phyloP scores from a whole-genome alignment of 2,113 vertebrate genomes.

The Thalassoma bifasciatum region DNA sequence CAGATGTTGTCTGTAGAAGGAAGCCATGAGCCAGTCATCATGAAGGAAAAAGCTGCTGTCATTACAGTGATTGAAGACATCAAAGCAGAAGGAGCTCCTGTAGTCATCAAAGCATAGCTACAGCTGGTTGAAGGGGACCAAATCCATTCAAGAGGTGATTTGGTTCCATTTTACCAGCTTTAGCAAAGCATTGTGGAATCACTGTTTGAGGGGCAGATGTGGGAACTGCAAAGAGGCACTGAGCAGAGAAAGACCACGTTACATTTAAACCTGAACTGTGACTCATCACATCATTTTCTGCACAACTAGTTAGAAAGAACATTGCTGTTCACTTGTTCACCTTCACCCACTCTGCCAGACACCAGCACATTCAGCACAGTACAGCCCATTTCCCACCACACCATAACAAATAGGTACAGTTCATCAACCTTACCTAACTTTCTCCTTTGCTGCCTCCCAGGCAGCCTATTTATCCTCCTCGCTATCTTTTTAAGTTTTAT shows the following conservation, averaged over 20 bases:
- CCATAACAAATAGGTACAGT: conserved; percentile 55
- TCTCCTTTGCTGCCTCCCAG: conserved; percentile 58
- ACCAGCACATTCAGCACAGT: conserved; percentile 45
- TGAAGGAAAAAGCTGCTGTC: conserved; percentile 28
- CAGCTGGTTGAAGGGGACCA: conserved; percentile 99
- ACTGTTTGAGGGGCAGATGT: conserved; percentile 32
- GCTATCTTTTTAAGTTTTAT: conserved; percentile 68
- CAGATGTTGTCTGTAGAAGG: conserved; percentile 29
- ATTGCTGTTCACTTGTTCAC: conserved; percentile 14
- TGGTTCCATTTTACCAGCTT: conserved; percentile 99
- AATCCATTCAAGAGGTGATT: conserved; percentile 99
- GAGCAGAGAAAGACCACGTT: conserved; percentile 10
- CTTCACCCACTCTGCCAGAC: conserved; percentile 43
- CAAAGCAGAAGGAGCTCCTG: conserved; percentile 51
- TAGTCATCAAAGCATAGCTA: conserved; percentile 98
- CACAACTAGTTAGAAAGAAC: neutral
- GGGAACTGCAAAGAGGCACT: conserved; percentile 11
- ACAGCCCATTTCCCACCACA: conserved; percentile 45
- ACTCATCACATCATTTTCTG: neutral
- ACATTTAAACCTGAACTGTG: conserved; percentile 18
- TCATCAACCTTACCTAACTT: conserved; percentile 62
- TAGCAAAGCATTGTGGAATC: conserved; percentile 97
- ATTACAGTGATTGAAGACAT: conserved; percentile 45
- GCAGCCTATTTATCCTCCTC: conserved; percentile 63
- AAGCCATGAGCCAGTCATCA: conserved; percentile 35